A percentile compares a stretch with the other conserved stretches of the same genome.
Evolutionary conservation across 2,113 vertebrate genomes (phyloP).

Genomic region (Rhinogobius similis): DNA sequence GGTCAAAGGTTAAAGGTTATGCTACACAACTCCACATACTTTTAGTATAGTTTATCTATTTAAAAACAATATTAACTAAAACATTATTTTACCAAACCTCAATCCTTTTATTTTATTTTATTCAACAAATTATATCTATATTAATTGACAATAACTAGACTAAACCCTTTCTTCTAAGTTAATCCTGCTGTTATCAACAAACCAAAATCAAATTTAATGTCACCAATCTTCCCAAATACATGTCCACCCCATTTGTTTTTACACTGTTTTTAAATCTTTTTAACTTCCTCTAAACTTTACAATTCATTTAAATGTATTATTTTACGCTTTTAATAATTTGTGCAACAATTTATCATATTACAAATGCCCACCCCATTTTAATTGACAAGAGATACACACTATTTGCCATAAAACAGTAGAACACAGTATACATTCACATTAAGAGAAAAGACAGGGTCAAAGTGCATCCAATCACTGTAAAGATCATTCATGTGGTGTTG

Average conservation of each 20-base stretch:
- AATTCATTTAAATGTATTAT: conserved; percentile 82
- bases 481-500: conserved; percentile 53
- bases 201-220: conserved; percentile 92
- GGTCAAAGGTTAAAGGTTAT: conserved; percentile 99
- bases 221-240: conserved; percentile 86
- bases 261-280: conserved; percentile 88
- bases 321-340: conserved; percentile 84
- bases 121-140: conserved; percentile 96
- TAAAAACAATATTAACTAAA: conserved; percentile 88
- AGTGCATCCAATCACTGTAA: conserved; percentile 36
- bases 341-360: conserved; percentile 80
- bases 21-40: conserved; percentile 95
- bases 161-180: conserved; percentile 93
- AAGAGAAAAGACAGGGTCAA: conserved; percentile 48
- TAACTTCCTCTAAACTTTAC: conserved; percentile 88
- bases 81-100: conserved; percentile 92
- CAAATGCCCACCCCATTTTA: conserved; percentile 78
- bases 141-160: conserved; percentile 89
- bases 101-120: conserved; percentile 98
- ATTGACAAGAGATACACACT: conserved; percentile 62
- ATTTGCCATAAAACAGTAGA: conserved; percentile 45
- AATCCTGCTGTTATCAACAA: conserved; percentile 82
- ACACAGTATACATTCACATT: conserved; percentile 51
- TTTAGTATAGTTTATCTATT: conserved; percentile 93
- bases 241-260: conserved; percentile 80